phyloP scores from a whole-genome alignment of 2,113 vertebrate genomes.

The Caretta caretta region DNA sequence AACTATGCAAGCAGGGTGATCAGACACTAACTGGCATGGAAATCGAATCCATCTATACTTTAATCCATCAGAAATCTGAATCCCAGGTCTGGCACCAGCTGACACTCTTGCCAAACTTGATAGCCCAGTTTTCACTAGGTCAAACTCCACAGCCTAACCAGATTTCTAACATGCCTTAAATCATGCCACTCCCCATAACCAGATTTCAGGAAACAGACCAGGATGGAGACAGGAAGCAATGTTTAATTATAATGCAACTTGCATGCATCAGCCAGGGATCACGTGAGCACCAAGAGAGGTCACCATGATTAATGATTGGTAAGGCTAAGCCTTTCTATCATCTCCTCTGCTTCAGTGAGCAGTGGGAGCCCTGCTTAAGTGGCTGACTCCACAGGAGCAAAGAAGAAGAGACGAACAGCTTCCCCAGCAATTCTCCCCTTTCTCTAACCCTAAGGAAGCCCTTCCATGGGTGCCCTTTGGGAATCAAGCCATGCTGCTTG shows the following conservation, averaged over 20 bases:
- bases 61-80: conserved; percentile 49
- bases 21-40: conserved; percentile 47
- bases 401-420: fast-evolving
- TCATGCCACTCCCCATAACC: background rate
- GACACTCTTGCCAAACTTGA: background rate
- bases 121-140: background rate
- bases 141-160: background rate
- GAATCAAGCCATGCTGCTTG: background rate
- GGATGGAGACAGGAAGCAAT: background rate
- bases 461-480: background rate
- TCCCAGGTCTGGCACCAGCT: background rate
- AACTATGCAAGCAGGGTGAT: conserved; percentile 15
- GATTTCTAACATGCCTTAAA: background rate
- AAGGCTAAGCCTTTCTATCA: background rate
- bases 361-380: background rate
- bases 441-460: fast-evolving
- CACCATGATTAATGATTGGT: background rate
- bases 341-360: background rate
- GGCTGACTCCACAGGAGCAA: background rate
- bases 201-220: background rate
- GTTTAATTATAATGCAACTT: background rate
- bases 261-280: background rate
- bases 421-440: background rate
- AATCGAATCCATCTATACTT: conserved; percentile 56
- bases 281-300: background rate